Evolutionary conservation across 2,888 invertebrate genomes (phyloP), one percentile per base, ranked within the genome.

Genomic region (Epistrophe eligans): DNA sequence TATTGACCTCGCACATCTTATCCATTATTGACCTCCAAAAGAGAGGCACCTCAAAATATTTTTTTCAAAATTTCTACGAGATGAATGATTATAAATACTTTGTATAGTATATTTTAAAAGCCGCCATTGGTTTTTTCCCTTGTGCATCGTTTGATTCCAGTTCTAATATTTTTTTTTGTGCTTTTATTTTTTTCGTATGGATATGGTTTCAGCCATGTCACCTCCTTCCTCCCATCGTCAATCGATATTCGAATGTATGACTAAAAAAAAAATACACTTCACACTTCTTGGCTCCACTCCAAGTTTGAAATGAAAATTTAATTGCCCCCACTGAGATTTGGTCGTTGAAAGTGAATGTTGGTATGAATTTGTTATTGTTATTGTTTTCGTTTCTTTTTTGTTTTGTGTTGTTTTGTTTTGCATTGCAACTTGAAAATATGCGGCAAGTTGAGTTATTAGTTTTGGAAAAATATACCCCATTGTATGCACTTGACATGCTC

Each of bases 231-330:
- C 70, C 81, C 76, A 48, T 35, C 52, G 7, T 17, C 48, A 77
- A 82, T 82, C 71, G 77, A 77, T 77, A 52, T 48, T 38, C 13
- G 10, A 35, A 5, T 58, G 60, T 52, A 19, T 60, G 43, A 67
- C 50, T 19, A 50, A 50, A 40, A 24, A 60, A 19, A 40, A 43
- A 40, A 40, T 15, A 70, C 62, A 74, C 9, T 48, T 7, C 55
- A 57, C 70, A 55, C 40, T 55, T 55, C 24, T 80, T 84, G 84
- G 80, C 80, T 32, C 4, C 15, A 79, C n/a, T 84, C 76, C 80
- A 84, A 84, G 58, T 77, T 32, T 72, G 72, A 77, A 80, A 77
- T 77, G 72, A 60, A 81, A 80, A 80, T 80, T 77, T 77, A 72
- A 84, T 60, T 73, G 71, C 58, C 84, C 40, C 84, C 76, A 38